phyloP scores from a whole-genome alignment of 92 coral and sea anemone species.

The Micromussa lordhowensis region DNA sequence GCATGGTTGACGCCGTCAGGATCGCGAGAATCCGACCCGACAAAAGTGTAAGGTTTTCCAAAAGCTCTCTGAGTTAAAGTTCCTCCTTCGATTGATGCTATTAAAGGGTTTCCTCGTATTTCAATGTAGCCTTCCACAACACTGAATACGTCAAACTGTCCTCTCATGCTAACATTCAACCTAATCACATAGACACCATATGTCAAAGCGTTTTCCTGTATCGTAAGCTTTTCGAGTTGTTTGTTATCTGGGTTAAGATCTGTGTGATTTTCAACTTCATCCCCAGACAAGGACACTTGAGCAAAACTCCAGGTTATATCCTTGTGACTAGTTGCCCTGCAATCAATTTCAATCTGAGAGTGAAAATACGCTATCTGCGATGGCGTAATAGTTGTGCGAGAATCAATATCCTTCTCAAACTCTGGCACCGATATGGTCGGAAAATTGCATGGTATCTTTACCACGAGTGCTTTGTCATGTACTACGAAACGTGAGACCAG shows the following conservation, averaged over 20 bases:
- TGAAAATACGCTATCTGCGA: slow-evolving; percentile 26
- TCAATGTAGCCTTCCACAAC: slow-evolving; percentile 63
- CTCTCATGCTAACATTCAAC: slow-evolving; percentile 74
- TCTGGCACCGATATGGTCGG: slow-evolving; percentile 65
- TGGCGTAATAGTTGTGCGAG: slow-evolving; percentile 49
- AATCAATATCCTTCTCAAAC: slow-evolving; percentile 31
- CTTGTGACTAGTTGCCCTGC: slow-evolving; percentile 64
- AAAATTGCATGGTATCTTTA: slow-evolving; percentile 74
- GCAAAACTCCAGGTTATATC: slow-evolving; percentile 60
- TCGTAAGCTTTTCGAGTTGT: slow-evolving; percentile 14
- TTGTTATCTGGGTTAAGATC: slow-evolving; percentile 32
- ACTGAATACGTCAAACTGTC: slow-evolving; percentile 63
- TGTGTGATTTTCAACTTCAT: not conserved
- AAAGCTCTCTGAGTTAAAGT: slow-evolving; percentile 46
- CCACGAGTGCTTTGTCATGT: slow-evolving; percentile 40
- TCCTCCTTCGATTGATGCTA: slow-evolving; percentile 67
- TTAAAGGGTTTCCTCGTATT: slow-evolving; percentile 48
- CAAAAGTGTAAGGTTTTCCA: slow-evolving; percentile 41
- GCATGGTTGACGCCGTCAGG: slow-evolving; percentile 69
- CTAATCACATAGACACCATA: slow-evolving; percentile 65
- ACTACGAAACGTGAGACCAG: slow-evolving; percentile 46
- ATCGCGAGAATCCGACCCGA: slow-evolving; percentile 62
- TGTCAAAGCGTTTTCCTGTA: slow-evolving; percentile 44
- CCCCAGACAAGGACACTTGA: slow-evolving; percentile 17
- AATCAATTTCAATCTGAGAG: slow-evolving; percentile 45